Conservation (phyloP, 1,140 invertebrate genomes). For the Leptinotarsa lineolata region DNA sequence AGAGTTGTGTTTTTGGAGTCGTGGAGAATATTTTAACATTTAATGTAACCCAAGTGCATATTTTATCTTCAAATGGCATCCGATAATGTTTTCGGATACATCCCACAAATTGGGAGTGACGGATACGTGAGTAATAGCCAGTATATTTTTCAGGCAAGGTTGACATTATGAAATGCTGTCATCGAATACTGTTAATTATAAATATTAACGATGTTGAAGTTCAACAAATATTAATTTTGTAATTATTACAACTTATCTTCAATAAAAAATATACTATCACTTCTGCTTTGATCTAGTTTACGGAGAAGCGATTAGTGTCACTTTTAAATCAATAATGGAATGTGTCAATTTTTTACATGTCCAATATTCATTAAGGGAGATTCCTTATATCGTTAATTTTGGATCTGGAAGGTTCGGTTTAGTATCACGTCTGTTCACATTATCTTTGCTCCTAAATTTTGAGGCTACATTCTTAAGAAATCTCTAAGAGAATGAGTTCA, state of each 20-base stretch:
- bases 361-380: no score
- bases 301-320: neutral
- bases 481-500: no score
- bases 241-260: conserved; percentile 13
- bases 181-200: conserved; percentile 20
- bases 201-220: conserved; percentile 11
- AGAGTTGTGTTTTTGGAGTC: conserved; percentile 18
- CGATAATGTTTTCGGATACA: conserved; percentile 52
- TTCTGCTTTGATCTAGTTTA: neutral
- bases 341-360: no score
- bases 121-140: conserved; percentile 51
- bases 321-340: neutral
- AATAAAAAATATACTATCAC: neutral
- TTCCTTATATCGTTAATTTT: no score
- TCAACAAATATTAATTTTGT: conserved; percentile 13
- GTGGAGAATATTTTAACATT: conserved; percentile 25
- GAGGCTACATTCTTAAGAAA: no score
- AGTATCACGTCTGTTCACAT: no score
- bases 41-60: conserved; percentile 20
- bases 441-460: no score
- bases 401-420: no score
- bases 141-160: conserved; percentile 10
- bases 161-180: conserved; percentile 14
- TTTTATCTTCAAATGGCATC: conserved; percentile 46
- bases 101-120: conserved; percentile 48